Evolutionary conservation across 2,113 vertebrate genomes (phyloP).

Genomic region (Aramus guarauna): DNA sequence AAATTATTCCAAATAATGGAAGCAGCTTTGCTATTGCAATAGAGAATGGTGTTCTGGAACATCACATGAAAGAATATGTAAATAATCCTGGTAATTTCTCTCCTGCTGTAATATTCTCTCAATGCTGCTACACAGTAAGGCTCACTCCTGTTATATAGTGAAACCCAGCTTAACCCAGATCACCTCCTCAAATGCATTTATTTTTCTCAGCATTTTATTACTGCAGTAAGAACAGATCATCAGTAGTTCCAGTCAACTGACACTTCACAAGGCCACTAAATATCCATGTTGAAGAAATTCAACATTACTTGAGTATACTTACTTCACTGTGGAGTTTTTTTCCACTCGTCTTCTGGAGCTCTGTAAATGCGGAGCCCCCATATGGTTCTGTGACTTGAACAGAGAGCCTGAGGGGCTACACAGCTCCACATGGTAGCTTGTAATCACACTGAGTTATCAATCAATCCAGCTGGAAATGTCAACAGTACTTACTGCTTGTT

Average conservation of each 20-base stretch:
- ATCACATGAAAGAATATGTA: neutral
- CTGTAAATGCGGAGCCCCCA: neutral
- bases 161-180: neutral
- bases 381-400: neutral
- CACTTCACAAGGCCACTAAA: neutral
- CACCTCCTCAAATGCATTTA: neutral
- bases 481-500: neutral
- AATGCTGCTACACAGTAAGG: neutral
- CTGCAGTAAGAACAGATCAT: neutral
- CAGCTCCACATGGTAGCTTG: conserved; percentile 16
- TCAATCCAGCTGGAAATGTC: conserved; percentile 30
- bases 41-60: neutral
- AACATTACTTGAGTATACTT: neutral
- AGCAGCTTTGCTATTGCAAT: neutral
- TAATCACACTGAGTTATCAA: conserved; percentile 20
- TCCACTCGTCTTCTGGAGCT: neutral
- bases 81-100: neutral
- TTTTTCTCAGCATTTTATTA: neutral
- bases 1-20: neutral
- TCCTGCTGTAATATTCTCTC: neutral
- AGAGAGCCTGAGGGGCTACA: conserved; percentile 20
- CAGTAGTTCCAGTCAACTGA: neutral
- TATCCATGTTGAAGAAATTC: neutral
- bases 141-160: neutral
- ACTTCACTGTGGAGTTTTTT: neutral